Conservation (phyloP, 2,797 vertebrate genomes). For the Danionella dracula region DNA sequence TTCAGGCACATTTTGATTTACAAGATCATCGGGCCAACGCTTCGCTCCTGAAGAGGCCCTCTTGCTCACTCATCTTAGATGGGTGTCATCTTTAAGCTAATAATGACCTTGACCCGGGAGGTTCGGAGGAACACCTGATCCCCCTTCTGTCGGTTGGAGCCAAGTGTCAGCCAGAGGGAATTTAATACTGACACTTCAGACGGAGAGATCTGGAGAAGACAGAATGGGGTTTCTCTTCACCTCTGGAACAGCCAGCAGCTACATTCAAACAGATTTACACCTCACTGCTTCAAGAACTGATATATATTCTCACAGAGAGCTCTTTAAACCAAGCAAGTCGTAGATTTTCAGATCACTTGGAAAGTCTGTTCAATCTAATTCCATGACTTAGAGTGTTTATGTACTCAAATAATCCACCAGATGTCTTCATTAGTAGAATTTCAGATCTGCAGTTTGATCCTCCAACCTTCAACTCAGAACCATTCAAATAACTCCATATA, state of each 20-base stretch:
- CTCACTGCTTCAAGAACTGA: constrained; percentile 9
- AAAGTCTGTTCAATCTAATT: not conserved
- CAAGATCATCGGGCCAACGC: no score
- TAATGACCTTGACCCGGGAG: not conserved
- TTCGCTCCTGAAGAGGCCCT: no score
- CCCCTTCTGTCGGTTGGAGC: not conserved
- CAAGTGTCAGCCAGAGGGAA: constrained; percentile 30
- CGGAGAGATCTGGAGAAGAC: constrained; percentile 3
- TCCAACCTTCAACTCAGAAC: no score
- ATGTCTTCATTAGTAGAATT: not conserved
- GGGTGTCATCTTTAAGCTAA: constrained; percentile 18
- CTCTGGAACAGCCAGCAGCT: constrained; percentile 6
- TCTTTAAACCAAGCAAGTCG: not conserved
- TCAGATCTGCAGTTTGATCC: no score
- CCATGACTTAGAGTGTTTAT: not conserved
- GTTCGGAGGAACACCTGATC: constrained; percentile 5
- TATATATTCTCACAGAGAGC: not conserved
- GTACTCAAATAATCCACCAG: not conserved
- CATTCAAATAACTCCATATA: no score
- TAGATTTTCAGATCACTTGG: not conserved
- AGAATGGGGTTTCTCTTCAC: constrained; percentile 28
- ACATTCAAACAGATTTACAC: constrained; percentile 4
- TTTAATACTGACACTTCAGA: constrained; percentile 17
- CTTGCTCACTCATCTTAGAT: not conserved
- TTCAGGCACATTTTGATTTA: no score